Base-by-base conservation (phyloP, 1,140 invertebrate species). In the Lepidurus packardi region DNA sequence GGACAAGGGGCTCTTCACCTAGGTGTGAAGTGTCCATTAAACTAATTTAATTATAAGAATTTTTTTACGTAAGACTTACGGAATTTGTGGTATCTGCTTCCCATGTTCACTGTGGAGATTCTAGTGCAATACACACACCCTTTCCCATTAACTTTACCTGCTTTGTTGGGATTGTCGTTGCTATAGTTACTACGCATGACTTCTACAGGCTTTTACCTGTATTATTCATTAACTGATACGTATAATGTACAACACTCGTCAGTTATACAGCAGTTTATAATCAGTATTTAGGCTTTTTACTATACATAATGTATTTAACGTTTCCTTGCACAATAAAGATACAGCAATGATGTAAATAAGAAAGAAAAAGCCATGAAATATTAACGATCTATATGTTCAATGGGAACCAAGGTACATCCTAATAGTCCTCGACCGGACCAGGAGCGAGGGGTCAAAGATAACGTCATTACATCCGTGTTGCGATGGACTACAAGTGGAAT, bases 351-450 rank as follows among this genome's bases (percentile, higher is more conserved):
- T n/a, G 53, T 1, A 65, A 21, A 65, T 9, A 7, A 16, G 6
- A 34, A 34, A 16, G 53, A 13, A 65, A 65, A 65, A 13, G 53
- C 0, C 13, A 65, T 4, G 34, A 34, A 34, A 34, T 34, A 34
- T 84, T 86, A 87, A 84, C 86, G 84, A 79, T 88, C 87, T 80
- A 88, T 85, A 76, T 80, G 77, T 80, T 89, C 87, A 7, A 87
- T 77, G 24, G 88, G 86, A 76, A 90, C 82, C 81, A 92, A 89
- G 81, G 92, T 91, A 83, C 92, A 94, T 0, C 93, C 93, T 1
- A 94, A 85, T n/a, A 94, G 84, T 1, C 92, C 92, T 81, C 88
- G 88, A 47, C 92, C 92, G 75, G 84, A 83, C 92, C 93, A 94
- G 43, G 87, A 87, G 79, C 88, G 87, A 5, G 92, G 92, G n/a